These are phyloP conservation scores for Lottia gigantea DNA, from an alignment of 2,888 invertebrate genomes.

Conservation along the genomic window DNA sequence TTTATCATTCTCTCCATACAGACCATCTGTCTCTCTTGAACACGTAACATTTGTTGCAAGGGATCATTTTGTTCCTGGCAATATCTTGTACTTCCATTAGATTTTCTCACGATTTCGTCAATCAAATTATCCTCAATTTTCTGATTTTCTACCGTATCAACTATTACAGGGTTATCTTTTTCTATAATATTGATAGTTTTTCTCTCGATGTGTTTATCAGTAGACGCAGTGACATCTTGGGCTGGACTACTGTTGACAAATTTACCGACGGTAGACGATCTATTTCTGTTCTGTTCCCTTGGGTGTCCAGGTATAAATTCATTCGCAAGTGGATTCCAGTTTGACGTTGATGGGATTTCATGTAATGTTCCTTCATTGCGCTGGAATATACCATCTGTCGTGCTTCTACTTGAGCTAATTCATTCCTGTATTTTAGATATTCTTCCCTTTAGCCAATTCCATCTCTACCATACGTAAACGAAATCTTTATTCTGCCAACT, in stretches of 20 bases:
- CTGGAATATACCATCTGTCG: not conserved
- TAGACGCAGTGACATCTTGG: not conserved
- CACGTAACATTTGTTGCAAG: not conserved
- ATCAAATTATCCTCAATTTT: not conserved
- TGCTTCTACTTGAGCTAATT: constrained; percentile 1
- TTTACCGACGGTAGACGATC: not conserved
- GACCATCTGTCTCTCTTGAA: constrained; percentile 4
- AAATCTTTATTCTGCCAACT: not conserved
- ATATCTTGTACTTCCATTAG: not conserved
- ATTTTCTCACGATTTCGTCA: too few species aligned
- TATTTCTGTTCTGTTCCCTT: not conserved
- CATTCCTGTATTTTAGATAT: not conserved
- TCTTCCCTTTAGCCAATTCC: not conserved
- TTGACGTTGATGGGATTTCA: not conserved
- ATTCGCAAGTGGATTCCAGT: not conserved
- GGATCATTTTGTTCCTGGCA: not conserved
- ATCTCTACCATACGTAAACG: not conserved
- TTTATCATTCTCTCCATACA: not conserved
- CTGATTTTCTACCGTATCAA: too few species aligned
- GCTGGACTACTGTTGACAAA: not conserved
- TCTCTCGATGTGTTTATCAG: not conserved
- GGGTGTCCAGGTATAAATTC: not conserved
- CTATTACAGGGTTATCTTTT: too few species aligned
- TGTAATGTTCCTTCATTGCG: not conserved
- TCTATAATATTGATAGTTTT: too few species aligned